phyloP scores from a whole-genome alignment of 53 echinoderm and acorn worm genomes.

The Paracentrotus lividus region DNA sequence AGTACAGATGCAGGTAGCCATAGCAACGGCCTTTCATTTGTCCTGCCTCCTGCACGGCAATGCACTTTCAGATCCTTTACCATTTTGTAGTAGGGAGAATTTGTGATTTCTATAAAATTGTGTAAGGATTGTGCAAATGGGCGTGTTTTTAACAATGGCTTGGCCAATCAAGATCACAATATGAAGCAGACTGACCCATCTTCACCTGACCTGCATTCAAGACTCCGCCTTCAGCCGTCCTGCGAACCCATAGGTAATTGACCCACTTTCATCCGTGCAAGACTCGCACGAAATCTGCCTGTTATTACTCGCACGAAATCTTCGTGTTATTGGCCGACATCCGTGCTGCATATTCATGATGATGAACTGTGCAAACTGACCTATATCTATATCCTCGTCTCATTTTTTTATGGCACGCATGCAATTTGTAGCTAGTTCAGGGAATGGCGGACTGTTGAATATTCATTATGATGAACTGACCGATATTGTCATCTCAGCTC shows the following conservation, averaged over 20 bases:
- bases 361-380: not conserved
- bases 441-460: not conserved
- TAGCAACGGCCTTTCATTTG: not conserved
- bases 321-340: slow-evolving; percentile 25
- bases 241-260: not conserved
- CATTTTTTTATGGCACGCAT: slow-evolving; percentile 8
- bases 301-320: not conserved
- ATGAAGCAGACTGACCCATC: not conserved
- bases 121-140: not conserved
- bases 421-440: not conserved
- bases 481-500: not conserved
- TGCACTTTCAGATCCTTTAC: not conserved
- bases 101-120: not conserved
- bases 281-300: not conserved
- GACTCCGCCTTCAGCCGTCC: not conserved
- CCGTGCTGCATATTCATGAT: slow-evolving; percentile 28
- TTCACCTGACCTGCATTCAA: slow-evolving; percentile 16
- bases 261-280: not conserved
- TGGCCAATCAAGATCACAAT: not conserved
- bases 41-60: not conserved
- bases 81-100: not conserved
- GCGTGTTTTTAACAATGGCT: not conserved
- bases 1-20: slow-evolving; percentile 35
- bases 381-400: not conserved
- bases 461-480: slow-evolving; percentile 15